Evolutionary conservation across 2,888 invertebrate species (phyloP).

Genomic region (Ernsta delagoae): DNA sequence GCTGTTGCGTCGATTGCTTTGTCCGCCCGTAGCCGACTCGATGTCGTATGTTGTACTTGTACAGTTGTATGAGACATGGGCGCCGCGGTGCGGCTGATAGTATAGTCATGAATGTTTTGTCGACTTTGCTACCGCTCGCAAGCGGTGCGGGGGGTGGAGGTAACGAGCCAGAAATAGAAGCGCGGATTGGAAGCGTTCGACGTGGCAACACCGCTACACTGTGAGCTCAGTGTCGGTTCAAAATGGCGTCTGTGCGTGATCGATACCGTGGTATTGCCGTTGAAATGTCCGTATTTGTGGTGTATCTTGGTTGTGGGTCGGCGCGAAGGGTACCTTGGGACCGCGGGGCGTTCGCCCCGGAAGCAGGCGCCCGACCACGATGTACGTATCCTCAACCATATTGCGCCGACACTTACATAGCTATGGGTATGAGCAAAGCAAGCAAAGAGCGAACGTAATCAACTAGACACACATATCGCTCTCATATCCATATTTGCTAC

Average conservation of each 20-base stretch:
- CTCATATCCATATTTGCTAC: conserved; percentile 58
- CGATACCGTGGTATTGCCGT: conserved; percentile 81
- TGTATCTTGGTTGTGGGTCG: conserved; percentile 78
- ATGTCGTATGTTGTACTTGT: conserved; percentile 64
- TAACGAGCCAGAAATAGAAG: conserved; percentile 79
- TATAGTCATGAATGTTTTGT: conserved; percentile 67
- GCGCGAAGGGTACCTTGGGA: conserved; percentile 75
- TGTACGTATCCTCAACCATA: conserved; percentile 82
- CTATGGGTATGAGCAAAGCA: conserved; percentile 62
- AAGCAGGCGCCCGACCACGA: conserved; percentile 74
- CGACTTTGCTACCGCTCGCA: conserved; percentile 67
- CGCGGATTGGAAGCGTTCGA: conserved; percentile 74
- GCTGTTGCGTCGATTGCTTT: conserved; percentile 52
- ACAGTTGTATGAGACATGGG: conserved; percentile 52
- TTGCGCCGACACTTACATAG: conserved; percentile 77
- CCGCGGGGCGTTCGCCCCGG: conserved; percentile 68
- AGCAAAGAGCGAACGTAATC: conserved; percentile 54
- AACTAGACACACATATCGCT: conserved; percentile 56
- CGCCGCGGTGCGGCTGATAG: conserved; percentile 51
- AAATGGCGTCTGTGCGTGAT: conserved; percentile 85
- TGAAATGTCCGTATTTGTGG: conserved; percentile 79
- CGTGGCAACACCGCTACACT: conserved; percentile 82
- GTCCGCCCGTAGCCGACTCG: conserved; percentile 58
- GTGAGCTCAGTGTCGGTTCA: conserved; percentile 80
- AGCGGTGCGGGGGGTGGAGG: conserved; percentile 57